Evolutionary conservation across 2,797 vertebrate genomes (phyloP).

Genomic region (Triplophysa bombifrons): DNA sequence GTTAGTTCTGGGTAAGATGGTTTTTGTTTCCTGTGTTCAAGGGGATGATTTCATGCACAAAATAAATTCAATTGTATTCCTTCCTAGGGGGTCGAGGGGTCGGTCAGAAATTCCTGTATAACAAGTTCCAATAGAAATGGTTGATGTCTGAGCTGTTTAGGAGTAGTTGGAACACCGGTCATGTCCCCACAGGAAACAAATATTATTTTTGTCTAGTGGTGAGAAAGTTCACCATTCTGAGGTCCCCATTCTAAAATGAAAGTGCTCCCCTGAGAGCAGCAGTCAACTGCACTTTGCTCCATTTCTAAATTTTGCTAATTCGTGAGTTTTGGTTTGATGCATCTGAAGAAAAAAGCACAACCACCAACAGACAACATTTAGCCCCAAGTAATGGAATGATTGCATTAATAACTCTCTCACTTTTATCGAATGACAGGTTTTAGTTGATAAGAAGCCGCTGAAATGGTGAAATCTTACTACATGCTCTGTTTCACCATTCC

Average conservation of each 20-base stretch:
- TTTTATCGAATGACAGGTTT: slow-evolving; percentile 28
- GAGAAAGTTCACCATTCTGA: slow-evolving; percentile 74
- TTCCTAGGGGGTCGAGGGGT: slow-evolving; percentile 48
- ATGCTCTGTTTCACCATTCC: slow-evolving; percentile 28
- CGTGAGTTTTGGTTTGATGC: not conserved
- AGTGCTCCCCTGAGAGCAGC: slow-evolving; percentile 80
- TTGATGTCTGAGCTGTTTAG: slow-evolving; percentile 17
- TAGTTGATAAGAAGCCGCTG: slow-evolving; percentile 21
- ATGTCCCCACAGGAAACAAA: slow-evolving; percentile 84
- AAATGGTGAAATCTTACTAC: slow-evolving; percentile 42
- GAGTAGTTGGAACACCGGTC: slow-evolving; percentile 42
- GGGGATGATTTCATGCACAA: slow-evolving; percentile 60
- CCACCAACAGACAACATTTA: not conserved
- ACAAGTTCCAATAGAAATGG: slow-evolving; percentile 13
- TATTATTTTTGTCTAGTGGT: slow-evolving; percentile 73
- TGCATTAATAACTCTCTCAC: not conserved
- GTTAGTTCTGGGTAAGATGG: slow-evolving; percentile 88
- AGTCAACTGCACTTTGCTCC: slow-evolving; percentile 13
- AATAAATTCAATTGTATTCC: slow-evolving; percentile 24
- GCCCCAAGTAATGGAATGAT: not conserved
- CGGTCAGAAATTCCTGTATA: slow-evolving; percentile 46
- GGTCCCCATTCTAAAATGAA: slow-evolving; percentile 71
- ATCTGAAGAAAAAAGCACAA: slow-evolving; percentile 3
- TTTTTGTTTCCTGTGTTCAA: slow-evolving; percentile 95
- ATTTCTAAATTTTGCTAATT: slow-evolving; percentile 1